Percentiles rank a stretch among this genome's conserved stretches.
Conservation (phyloP, 2,888 invertebrate species). For the Sarcophaga rosellei region DNA sequence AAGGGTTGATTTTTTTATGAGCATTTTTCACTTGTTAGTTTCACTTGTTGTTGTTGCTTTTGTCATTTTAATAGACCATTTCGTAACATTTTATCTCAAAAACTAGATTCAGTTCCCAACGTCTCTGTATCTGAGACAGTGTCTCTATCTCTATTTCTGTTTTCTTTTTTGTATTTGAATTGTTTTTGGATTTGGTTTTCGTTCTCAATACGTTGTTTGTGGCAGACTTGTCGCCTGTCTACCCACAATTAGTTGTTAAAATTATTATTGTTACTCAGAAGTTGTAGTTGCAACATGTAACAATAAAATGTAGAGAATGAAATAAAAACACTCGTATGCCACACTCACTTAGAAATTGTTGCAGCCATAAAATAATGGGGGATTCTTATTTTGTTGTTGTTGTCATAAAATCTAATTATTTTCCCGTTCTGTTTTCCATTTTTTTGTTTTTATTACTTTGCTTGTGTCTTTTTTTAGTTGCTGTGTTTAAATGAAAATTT, state of each 20-base stretch:
- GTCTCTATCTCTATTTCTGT: no score
- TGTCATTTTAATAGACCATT: no score
- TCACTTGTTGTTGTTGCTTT: no score
- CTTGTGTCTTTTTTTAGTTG: conserved; percentile 14
- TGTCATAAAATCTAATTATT: conserved; percentile 51
- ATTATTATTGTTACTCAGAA: conserved; percentile 25
- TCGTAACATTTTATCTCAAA: no score
- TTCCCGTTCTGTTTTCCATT: not conserved
- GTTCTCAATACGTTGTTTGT: not conserved
- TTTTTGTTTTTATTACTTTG: not conserved
- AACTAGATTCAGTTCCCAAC: no score
- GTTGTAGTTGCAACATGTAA: conserved; percentile 35
- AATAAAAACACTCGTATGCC: no score
- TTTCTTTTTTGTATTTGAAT: no score
- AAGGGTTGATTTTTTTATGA: no score
- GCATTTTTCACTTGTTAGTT: no score
- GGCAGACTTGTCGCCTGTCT: conserved; percentile 43
- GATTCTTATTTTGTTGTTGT: not conserved
- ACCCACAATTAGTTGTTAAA: conserved; percentile 49
- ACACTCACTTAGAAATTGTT: no score
- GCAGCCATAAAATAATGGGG: conserved; percentile 21
- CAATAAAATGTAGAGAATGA: not conserved
- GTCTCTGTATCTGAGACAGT: no score
- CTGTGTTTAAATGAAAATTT: conserved; percentile 15
- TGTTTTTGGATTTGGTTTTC: no score